Conservation (phyloP, 1,140 invertebrate genomes). For the Cecropterus lyciades region DNA sequence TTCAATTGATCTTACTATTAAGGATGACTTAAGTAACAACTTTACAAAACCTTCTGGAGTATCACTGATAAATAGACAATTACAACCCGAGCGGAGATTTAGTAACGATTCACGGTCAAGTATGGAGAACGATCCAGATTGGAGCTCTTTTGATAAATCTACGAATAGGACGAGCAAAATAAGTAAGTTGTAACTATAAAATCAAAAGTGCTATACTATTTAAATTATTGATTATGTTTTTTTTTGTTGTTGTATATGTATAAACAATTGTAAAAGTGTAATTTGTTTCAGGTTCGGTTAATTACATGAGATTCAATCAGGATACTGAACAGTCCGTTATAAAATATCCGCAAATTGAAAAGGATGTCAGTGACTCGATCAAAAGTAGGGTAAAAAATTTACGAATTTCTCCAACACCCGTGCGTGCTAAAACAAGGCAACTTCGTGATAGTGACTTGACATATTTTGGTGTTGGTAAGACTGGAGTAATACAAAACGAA, state of each 20-base stretch:
- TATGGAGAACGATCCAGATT: slow-evolving; percentile 43
- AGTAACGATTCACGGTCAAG: slow-evolving; percentile 51
- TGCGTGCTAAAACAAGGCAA: slow-evolving; percentile 63
- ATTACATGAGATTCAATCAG: slow-evolving; percentile 15
- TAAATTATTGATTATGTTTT: too few species aligned
- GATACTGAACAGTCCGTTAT: slow-evolving; percentile 2
- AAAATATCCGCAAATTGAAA: slow-evolving; percentile 14
- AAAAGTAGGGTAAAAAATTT: slow-evolving; percentile 44
- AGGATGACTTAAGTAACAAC: slow-evolving; percentile 38
- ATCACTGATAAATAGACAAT: slow-evolving; percentile 69
- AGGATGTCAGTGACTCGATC: slow-evolving; percentile 28
- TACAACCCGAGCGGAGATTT: slow-evolving; percentile 53
- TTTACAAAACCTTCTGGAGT: slow-evolving; percentile 52
- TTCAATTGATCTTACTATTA: slow-evolving; percentile 40
- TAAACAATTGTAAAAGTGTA: too few species aligned
- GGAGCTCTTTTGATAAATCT: slow-evolving; percentile 40
- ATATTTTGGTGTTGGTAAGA: slow-evolving; percentile 68
- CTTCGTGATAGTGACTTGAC: slow-evolving; percentile 69
- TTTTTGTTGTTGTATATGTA: too few species aligned
- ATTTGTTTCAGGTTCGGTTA: slow-evolving; percentile 49
- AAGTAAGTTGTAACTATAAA: slow-evolving; percentile 47
- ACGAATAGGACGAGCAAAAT: slow-evolving; percentile 57
- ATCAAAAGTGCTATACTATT: too few species aligned
- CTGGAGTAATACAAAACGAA: slow-evolving; percentile 39
- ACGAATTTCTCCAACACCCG: slow-evolving; percentile 45